A percentile compares a stretch with the other conserved stretches of the same genome.
phyloP scores from a whole-genome alignment of 2,113 vertebrate species.

The Collichthys lucidus region DNA sequence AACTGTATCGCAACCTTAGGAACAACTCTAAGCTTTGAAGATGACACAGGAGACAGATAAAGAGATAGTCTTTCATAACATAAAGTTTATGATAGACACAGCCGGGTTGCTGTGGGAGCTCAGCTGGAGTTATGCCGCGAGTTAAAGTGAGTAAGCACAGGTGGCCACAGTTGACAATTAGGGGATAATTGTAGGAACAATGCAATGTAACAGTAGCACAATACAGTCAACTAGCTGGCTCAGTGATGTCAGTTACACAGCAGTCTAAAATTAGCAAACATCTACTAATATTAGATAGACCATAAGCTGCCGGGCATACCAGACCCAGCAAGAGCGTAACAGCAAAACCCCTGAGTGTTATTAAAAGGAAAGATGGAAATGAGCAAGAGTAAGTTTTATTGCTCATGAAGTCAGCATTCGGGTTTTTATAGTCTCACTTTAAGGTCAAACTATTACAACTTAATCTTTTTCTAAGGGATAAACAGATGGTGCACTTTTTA shows the following conservation, averaged over 20 bases:
- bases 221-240: not conserved
- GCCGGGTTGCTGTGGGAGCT: not conserved
- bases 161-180: too few species aligned
- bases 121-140: not conserved
- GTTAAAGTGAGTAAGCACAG: not conserved
- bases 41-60: conserved; percentile 1
- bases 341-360: not conserved
- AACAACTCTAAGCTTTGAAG: not conserved
- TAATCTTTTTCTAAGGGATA: not conserved
- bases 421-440: not conserved
- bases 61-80: not conserved
- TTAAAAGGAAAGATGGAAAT: not conserved
- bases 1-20: not conserved
- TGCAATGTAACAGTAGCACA: not conserved
- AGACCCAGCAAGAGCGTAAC: not conserved
- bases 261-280: not conserved
- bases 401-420: not conserved
- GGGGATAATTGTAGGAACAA: not conserved
- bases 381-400: not conserved
- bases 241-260: not conserved
- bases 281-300: not conserved
- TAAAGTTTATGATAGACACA: not conserved
- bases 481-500: not conserved
- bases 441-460: not conserved
- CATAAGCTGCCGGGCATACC: not conserved